A percentile compares a stretch with the other conserved stretches of the same genome.
Conservation (phyloP, 2,797 vertebrate species). For the Diglossa cyanea region DNA sequence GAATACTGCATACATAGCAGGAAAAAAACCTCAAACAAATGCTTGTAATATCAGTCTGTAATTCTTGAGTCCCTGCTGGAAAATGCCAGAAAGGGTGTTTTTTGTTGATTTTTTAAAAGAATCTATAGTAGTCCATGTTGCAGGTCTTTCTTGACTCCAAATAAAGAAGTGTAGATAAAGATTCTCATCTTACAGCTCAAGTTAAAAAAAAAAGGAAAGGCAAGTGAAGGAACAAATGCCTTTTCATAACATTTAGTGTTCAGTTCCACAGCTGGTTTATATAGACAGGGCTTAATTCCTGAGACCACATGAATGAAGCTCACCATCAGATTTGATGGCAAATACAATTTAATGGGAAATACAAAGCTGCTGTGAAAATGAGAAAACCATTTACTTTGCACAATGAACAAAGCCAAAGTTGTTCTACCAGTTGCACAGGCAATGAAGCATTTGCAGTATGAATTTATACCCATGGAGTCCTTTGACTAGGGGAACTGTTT, state of each 20-base stretch:
- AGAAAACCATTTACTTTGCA: neutral
- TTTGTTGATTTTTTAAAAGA: neutral
- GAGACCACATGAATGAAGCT: neutral
- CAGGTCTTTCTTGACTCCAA: neutral
- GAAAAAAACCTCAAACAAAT: neutral
- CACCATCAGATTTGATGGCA: neutral
- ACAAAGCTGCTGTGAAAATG: slow-evolving; percentile 5
- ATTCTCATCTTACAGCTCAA: neutral
- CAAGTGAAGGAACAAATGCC: neutral
- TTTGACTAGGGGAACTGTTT: neutral
- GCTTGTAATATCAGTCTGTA: neutral
- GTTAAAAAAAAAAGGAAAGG: neutral
- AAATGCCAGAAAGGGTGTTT: accelerated
- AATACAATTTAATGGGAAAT: slow-evolving; percentile 25
- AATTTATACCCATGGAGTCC: neutral
- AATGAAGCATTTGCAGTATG: neutral
- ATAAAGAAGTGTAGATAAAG: neutral
- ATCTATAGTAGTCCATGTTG: neutral
- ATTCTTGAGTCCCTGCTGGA: neutral
- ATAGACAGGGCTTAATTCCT: neutral
- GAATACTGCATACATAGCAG: neutral
- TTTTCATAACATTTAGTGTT: neutral
- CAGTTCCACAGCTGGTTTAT: neutral
- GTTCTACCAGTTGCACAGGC: slow-evolving; percentile 19
- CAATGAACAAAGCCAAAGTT: slow-evolving; percentile 6